Percentiles rank a stretch among this genome's conserved stretches.
Conservation (phyloP, 2,888 invertebrate genomes). For the Thysanoteuthis rhombus region DNA sequence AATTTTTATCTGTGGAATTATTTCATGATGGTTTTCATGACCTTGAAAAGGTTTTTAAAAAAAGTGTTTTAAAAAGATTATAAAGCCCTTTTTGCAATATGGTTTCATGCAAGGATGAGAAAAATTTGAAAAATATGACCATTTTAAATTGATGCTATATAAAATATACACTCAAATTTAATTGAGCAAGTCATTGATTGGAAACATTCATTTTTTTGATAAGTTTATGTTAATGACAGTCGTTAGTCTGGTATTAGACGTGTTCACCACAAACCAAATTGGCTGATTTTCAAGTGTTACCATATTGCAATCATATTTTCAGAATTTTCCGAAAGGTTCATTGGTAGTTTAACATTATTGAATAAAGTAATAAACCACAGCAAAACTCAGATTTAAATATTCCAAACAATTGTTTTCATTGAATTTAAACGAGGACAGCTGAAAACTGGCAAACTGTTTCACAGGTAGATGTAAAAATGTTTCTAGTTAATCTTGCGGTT, state of each 20-base stretch:
- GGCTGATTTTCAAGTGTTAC: not conserved
- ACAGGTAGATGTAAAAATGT: too few relatives aligned
- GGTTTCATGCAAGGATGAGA: not conserved
- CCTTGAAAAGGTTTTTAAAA: not conserved
- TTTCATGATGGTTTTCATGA: not conserved
- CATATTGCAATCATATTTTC: not conserved
- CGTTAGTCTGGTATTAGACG: not conserved
- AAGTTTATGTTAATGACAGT: not conserved
- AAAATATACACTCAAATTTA: not conserved
- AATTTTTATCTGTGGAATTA: not conserved
- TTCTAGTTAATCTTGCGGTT: too few relatives aligned
- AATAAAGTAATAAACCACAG: too few relatives aligned
- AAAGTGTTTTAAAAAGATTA: not conserved
- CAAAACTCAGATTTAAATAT: too few relatives aligned
- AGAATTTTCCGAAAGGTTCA: not conserved
- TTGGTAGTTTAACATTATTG: not conserved
- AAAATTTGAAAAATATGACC: not conserved
- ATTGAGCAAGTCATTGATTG: not conserved
- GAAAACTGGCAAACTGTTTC: too few relatives aligned
- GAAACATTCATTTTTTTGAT: not conserved
- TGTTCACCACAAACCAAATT: not conserved
- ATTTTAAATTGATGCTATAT: not conserved
- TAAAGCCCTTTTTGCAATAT: not conserved
- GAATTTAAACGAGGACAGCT: too few relatives aligned
- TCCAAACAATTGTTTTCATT: too few relatives aligned